phyloP scores from a whole-genome alignment of 2,113 vertebrate species.

The Noctilio leporinus region DNA sequence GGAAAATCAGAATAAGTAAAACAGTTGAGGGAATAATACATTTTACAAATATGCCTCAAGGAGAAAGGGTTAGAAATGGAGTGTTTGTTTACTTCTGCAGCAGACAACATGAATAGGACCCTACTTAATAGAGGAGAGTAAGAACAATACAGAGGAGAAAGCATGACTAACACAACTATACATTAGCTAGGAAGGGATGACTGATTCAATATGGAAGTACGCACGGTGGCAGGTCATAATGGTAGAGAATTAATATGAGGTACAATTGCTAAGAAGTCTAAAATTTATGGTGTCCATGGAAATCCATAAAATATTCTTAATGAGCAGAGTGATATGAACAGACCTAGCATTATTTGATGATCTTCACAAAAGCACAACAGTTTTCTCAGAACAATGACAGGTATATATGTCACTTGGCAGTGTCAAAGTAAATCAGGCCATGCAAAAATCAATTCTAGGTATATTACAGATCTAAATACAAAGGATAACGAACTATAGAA shows the following conservation, averaged over 20 bases:
- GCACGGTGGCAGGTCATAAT: background rate
- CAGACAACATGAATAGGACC: background rate
- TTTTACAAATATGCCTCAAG: background rate
- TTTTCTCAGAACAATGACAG: background rate
- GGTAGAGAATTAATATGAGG: background rate
- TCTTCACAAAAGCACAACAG: background rate
- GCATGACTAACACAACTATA: background rate
- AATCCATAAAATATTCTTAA: background rate
- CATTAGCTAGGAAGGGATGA: background rate
- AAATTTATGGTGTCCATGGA: background rate
- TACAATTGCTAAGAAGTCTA: background rate
- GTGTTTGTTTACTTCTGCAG: background rate
- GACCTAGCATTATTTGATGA: background rate
- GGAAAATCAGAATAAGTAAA: background rate
- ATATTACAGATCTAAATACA: background rate
- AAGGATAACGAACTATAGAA: too few species aligned
- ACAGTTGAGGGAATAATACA: background rate
- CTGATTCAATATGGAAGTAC: background rate
- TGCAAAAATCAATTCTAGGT: background rate
- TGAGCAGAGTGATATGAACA: background rate
- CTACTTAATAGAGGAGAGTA: background rate
- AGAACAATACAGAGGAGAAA: background rate
- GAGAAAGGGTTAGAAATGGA: background rate
- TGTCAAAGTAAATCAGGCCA: background rate
- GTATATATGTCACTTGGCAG: background rate